Conservation (phyloP, 2,797 vertebrate species). For the Melanotaenia maccullochi region DNA sequence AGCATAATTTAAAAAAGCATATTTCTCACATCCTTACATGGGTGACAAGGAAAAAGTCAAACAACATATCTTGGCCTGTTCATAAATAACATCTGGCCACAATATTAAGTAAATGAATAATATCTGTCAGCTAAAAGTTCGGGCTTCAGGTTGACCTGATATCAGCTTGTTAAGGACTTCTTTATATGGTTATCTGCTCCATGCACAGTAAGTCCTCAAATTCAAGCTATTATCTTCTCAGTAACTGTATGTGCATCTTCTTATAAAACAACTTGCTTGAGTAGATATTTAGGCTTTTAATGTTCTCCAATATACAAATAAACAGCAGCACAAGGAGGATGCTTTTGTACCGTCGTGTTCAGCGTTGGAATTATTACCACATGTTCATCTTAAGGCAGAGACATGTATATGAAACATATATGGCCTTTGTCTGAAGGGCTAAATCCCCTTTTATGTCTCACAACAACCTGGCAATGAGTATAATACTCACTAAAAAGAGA, state of each 20-base stretch:
- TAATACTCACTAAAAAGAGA: conserved; percentile 3
- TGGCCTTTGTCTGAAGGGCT: background rate
- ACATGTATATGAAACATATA: background rate
- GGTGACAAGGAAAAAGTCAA: background rate
- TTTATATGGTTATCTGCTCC: background rate
- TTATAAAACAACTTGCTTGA: background rate
- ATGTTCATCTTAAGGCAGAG: background rate
- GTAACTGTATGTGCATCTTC: background rate
- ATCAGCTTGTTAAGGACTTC: background rate
- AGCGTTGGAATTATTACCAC: background rate
- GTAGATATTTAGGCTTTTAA: background rate
- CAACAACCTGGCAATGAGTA: background rate
- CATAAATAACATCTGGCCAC: no score
- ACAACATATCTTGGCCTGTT: no score
- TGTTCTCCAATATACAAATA: background rate
- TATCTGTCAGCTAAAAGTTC: background rate
- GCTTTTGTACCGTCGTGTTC: background rate
- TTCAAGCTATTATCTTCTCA: background rate
- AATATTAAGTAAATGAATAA: background rate
- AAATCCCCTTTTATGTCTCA: background rate
- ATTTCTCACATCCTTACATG: background rate
- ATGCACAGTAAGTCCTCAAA: background rate
- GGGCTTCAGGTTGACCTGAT: background rate
- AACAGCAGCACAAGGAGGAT: background rate
- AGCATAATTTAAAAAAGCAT: background rate